Conservation (phyloP, 2,797 vertebrate species). For the Hafferia zeledoni region DNA sequence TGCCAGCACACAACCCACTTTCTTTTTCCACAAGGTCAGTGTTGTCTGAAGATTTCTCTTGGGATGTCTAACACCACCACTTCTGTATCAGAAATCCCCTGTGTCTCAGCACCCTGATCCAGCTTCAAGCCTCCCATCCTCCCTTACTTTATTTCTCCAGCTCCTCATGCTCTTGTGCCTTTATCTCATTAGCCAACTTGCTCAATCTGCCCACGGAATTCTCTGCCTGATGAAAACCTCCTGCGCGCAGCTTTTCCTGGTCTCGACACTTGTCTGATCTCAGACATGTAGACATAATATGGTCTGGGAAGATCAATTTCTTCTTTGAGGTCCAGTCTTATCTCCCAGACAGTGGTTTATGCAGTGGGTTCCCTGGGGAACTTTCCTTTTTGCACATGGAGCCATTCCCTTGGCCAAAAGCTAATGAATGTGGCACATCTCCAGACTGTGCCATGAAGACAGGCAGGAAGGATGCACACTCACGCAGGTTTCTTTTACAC, state of each 20-base stretch:
- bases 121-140: neutral
- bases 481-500: fast-evolving
- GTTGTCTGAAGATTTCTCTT: neutral
- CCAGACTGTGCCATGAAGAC: neutral
- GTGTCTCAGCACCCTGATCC: neutral
- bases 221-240: conserved; percentile 67
- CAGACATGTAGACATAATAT: conserved; percentile 62
- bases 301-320: conserved; percentile 65
- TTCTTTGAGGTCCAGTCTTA: conserved; percentile 62
- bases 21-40: neutral
- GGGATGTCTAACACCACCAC: neutral
- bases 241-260: conserved; percentile 31
- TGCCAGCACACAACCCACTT: neutral
- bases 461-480: conserved; percentile 8
- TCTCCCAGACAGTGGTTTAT: conserved; percentile 67
- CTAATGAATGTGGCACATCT: conserved; percentile 27
- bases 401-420: conserved; percentile 26
- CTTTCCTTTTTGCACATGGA: conserved; percentile 24
- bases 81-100: neutral
- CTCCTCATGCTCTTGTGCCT: neutral
- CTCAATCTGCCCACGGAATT: conserved; percentile 68
- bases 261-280: conserved; percentile 44
- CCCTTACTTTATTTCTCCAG: neutral
- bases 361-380: conserved; percentile 35
- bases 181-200: conserved; percentile 48